Percentiles rank a stretch among this genome's conserved stretches.
Evolutionary conservation across 1,140 invertebrate species (phyloP).

Genomic region (Papilio aristodemus): DNA sequence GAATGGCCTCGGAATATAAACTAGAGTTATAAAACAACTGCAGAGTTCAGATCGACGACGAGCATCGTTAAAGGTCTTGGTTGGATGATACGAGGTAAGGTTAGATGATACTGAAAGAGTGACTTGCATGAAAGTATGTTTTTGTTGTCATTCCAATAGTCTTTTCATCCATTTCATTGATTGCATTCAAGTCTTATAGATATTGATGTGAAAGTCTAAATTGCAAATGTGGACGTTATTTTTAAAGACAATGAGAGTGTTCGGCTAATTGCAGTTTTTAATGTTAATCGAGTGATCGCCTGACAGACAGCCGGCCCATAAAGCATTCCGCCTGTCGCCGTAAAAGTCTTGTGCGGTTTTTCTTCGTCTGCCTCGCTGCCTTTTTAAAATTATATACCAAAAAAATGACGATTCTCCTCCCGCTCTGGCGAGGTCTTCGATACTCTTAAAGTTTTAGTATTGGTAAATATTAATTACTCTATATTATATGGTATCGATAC

Average conservation of each 20-base stretch:
- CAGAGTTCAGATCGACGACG: background rate
- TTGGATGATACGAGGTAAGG: background rate
- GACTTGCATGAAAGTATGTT: background rate
- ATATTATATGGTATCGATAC: background rate
- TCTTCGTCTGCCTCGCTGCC: constrained; percentile 59
- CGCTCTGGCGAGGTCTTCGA: constrained; percentile 36
- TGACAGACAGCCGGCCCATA: constrained; percentile 54
- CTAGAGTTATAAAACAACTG: constrained; percentile 8
- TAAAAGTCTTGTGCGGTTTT: constrained; percentile 75
- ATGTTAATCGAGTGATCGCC: constrained; percentile 61
- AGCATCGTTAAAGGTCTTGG: background rate
- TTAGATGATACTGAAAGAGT: too few species aligned
- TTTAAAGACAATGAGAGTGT: constrained; percentile 43
- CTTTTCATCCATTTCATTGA: background rate
- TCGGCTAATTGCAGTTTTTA: constrained; percentile 61
- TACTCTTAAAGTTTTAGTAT: constrained; percentile 22
- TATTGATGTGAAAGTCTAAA: constrained; percentile 10
- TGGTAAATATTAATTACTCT: background rate
- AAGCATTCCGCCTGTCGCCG: constrained; percentile 62
- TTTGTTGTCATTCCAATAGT: background rate
- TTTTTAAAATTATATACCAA: constrained; percentile 63
- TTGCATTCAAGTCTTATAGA: constrained; percentile 9
- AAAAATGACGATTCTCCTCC: constrained; percentile 60
- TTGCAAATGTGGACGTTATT: constrained; percentile 25
- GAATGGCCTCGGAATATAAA: constrained; percentile 31